Conservation (phyloP, 2,113 vertebrate genomes). For the Psephotus haematonotus region DNA sequence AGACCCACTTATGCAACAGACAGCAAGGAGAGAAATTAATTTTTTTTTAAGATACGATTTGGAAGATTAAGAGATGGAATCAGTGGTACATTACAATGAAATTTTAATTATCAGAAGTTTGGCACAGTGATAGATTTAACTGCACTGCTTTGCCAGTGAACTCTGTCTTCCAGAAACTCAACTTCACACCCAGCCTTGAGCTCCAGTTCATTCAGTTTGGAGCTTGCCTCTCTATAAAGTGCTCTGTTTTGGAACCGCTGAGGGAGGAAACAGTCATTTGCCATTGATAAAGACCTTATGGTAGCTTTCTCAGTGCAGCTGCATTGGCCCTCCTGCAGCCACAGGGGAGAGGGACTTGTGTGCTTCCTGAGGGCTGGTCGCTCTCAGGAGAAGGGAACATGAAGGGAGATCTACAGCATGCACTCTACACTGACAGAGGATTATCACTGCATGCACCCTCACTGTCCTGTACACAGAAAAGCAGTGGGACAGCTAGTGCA, state of each 20-base stretch:
- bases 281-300: not conserved
- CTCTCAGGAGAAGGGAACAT: not conserved
- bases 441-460: not conserved
- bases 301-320: not conserved
- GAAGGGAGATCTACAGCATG: not conserved
- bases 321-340: not conserved
- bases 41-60: not conserved
- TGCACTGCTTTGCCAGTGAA: not conserved
- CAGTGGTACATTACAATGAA: not conserved
- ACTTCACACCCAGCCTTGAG: not conserved
- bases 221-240: not conserved
- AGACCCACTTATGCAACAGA: slow-evolving; percentile 38
- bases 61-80: slow-evolving; percentile 23
- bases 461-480: not conserved
- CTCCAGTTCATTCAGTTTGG: not conserved
- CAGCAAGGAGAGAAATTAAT: not conserved
- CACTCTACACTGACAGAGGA: not conserved
- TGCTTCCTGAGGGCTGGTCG: not conserved
- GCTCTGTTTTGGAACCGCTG: not conserved
- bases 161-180: not conserved
- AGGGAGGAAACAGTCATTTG: not conserved
- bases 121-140: not conserved
- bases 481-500: not conserved
- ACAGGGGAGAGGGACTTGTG: not conserved
- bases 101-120: slow-evolving; percentile 29